These are phyloP conservation scores for Antheraea pernyi DNA, from an alignment of 1,140 invertebrate species.

Conservation along the genomic window DNA sequence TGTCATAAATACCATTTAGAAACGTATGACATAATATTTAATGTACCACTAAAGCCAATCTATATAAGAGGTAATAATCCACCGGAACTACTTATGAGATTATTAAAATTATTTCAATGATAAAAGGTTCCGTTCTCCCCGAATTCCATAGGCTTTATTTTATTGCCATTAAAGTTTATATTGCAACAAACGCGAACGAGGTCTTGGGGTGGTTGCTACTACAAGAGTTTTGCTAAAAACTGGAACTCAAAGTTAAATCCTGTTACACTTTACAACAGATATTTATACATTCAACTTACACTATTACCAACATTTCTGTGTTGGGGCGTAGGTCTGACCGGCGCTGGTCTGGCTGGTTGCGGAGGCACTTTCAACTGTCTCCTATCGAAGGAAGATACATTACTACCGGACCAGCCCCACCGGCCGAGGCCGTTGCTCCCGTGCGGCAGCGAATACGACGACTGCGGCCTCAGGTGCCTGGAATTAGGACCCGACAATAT, in stretches of 20 bases:
- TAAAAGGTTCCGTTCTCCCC: no score
- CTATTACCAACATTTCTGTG: constrained; percentile 48
- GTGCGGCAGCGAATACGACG: constrained; percentile 70
- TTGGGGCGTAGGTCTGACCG: constrained; percentile 54
- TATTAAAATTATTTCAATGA: no score
- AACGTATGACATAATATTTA: no score
- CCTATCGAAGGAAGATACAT: constrained; percentile 71
- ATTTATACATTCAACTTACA: constrained; percentile 47
- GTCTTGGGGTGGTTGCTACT: no score
- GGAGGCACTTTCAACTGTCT: constrained; percentile 70
- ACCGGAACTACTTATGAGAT: no score
- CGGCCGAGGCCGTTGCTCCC: constrained; percentile 63
- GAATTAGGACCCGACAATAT: constrained; percentile 50
- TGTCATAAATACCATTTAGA: no score
- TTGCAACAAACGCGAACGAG: no score
- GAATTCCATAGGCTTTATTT: no score
- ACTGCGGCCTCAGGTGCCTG: constrained; percentile 62
- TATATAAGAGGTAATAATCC: no score
- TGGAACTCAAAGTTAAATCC: neutral
- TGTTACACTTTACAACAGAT: neutral
- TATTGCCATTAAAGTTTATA: no score
- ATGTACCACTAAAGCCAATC: no score
- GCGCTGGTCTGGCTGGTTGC: constrained; percentile 70
- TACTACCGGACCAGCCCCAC: constrained; percentile 66
- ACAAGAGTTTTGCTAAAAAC: no score